Base-by-base conservation (phyloP, 2,113 vertebrate species). In the Manacus vitellinus region DNA sequence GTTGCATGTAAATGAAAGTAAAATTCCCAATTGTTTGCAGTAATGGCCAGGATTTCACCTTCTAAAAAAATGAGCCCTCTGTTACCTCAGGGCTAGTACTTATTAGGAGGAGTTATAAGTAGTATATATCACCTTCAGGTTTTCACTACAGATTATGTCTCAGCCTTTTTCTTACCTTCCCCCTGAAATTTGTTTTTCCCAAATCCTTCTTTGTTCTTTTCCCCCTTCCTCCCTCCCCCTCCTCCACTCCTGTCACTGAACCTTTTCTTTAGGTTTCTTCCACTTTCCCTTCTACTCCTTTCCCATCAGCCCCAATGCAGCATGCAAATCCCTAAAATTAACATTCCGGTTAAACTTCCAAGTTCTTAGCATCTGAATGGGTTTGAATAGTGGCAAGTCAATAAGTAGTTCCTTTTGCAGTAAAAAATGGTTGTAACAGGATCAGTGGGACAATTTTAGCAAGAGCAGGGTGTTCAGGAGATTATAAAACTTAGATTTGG, bases 231-330 rank as follows among this genome's bases (percentile, higher is more conserved):
- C 27, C 5, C 9, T 33, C 17, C 14, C 12, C 11, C 11, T 14
- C 10, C 6, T 6, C 16, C 14, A 61, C 2, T 1, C 20, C 2
- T 8, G 2, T 2, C 2, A 8, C 25, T 15, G 1, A 5, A 6
- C 4, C 1, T 80, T 87, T 63, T 54, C 68, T 92, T 90, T 22
- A 10, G 13, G 8, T 82, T 84, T 87, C 73, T 85, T 92, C 20
- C 28, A 47, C 20, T 81, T 51, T 54, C 21, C 14, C 15, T 85
- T 14, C 47, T 54, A 44, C 9, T 33, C 39, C 59, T 94, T 94
- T 70, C 55, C 76, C 12, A 66, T 9, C 10, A 75, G 11, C 23
- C 49, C 8, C 41, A 49, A 13, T 28, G 30, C 30, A 79, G 63
- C 51, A 78, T n/a, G 13, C 9, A 73, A 72, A 61, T 10, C 12